phyloP scores from a whole-genome alignment of 2,797 vertebrate species.

The Notamacropus eugenii region DNA sequence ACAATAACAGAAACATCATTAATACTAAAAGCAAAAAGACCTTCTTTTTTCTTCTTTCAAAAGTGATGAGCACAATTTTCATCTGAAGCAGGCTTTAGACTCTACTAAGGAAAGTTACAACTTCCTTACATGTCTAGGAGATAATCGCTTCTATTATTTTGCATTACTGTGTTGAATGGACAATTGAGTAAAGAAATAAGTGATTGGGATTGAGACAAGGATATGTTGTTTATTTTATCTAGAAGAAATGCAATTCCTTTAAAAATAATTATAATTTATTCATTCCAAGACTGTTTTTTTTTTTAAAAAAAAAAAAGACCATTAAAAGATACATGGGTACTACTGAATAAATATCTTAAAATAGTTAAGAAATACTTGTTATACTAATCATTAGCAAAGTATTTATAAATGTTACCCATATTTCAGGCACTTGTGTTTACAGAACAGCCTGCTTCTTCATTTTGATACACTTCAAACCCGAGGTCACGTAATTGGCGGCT shows the following conservation, averaged over 20 bases:
- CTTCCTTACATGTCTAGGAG: background rate
- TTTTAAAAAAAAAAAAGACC: slow-evolving; percentile 13
- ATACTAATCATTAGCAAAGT: slow-evolving; percentile 50
- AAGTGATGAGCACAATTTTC: background rate
- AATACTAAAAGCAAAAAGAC: background rate
- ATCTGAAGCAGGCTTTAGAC: background rate
- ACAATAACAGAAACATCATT: background rate
- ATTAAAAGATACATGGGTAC: background rate
- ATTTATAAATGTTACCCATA: slow-evolving; percentile 60
- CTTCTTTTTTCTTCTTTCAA: slow-evolving; percentile 35
- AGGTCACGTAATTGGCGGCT: slow-evolving; percentile 68
- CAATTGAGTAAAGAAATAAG: background rate
- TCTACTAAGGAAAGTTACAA: background rate
- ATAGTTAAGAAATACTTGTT: slow-evolving; percentile 56
- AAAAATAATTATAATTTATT: slow-evolving; percentile 57
- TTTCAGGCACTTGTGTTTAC: slow-evolving; percentile 62
- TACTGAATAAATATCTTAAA: slow-evolving; percentile 62
- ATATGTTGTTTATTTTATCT: slow-evolving; percentile 13
- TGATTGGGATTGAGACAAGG: background rate
- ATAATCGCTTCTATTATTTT: background rate
- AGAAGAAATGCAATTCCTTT: slow-evolving; percentile 27
- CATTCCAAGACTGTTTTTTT: background rate
- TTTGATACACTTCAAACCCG: slow-evolving; percentile 60
- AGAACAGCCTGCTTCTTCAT: slow-evolving; percentile 59
- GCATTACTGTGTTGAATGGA: background rate